phyloP scores from a whole-genome alignment of 1,140 invertebrate species.

The Anagrus nilaparvatae region DNA sequence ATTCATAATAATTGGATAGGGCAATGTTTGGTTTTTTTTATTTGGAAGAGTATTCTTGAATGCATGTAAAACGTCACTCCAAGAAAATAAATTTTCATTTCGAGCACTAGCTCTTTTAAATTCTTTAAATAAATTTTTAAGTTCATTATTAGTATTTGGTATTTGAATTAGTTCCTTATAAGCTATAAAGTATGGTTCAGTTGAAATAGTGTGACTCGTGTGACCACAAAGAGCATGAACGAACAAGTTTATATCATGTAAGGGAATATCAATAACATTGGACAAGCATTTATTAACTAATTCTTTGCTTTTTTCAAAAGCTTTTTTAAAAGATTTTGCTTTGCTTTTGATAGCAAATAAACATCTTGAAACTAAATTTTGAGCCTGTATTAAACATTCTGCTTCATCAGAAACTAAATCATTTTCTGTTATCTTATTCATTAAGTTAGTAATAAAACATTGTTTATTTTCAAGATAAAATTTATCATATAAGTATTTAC shows the following conservation, averaged over 20 bases:
- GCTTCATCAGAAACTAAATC: constrained; percentile 1
- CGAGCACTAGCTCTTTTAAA: too few species aligned
- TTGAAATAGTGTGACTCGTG: background rate
- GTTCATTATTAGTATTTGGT: too few species aligned
- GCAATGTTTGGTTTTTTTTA: too few species aligned
- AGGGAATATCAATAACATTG: background rate
- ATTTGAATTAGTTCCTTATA: too few species aligned
- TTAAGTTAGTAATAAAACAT: constrained; percentile 14
- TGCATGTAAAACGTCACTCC: too few species aligned
- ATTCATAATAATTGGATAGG: too few species aligned
- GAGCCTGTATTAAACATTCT: constrained; percentile 2
- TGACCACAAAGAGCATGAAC: background rate
- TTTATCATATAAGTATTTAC: constrained; percentile 2
- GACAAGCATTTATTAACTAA: background rate
- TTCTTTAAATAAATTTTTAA: too few species aligned
- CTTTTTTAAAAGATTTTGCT: background rate
- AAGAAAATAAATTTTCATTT: too few species aligned
- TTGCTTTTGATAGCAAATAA: constrained; percentile 6
- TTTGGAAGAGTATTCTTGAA: too few species aligned
- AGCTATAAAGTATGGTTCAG: background rate
- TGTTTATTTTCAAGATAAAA: constrained; percentile 12
- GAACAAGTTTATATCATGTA: background rate
- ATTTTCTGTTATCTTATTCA: constrained; percentile 13
- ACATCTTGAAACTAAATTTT: constrained; percentile 2
- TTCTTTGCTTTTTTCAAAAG: background rate